Conservation (phyloP, 2,113 vertebrate genomes). For the Brienomyrus longianalis region DNA sequence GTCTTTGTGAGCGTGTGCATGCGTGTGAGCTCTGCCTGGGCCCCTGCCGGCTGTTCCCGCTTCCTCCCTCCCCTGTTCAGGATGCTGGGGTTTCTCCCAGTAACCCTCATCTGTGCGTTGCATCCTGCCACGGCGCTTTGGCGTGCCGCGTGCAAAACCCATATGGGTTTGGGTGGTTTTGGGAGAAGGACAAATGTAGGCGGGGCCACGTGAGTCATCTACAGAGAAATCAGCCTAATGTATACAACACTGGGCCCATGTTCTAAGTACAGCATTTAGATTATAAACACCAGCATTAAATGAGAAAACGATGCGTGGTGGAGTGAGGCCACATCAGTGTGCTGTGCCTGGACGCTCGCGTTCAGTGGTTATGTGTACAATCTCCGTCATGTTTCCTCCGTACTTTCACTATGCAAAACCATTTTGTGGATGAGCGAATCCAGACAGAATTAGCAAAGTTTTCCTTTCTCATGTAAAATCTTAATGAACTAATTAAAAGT, state of each 20-base stretch:
- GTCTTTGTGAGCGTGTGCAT: background rate
- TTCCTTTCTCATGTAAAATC: constrained; percentile 40
- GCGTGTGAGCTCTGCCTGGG: background rate
- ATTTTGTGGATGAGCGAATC: constrained; percentile 34
- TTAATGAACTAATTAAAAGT: constrained; percentile 46
- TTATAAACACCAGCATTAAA: background rate
- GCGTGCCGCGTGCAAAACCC: background rate
- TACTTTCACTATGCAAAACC: constrained; percentile 5
- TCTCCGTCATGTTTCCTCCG: background rate
- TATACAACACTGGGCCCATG: background rate
- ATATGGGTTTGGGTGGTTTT: constrained; percentile 2
- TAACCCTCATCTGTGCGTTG: background rate
- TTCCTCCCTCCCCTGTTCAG: background rate
- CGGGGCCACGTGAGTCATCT: background rate
- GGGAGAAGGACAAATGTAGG: background rate
- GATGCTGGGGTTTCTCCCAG: background rate
- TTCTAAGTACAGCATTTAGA: background rate
- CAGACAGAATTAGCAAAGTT: constrained; percentile 29
- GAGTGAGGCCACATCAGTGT: background rate
- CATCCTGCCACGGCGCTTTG: background rate
- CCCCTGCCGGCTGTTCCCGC: background rate
- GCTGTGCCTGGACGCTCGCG: background rate
- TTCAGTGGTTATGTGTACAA: background rate
- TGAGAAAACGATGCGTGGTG: background rate
- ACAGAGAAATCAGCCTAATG: background rate